These are phyloP conservation scores for Dasysyrphus albostriatus DNA, from an alignment of 2,888 invertebrate genomes.

Conservation along the genomic window DNA sequence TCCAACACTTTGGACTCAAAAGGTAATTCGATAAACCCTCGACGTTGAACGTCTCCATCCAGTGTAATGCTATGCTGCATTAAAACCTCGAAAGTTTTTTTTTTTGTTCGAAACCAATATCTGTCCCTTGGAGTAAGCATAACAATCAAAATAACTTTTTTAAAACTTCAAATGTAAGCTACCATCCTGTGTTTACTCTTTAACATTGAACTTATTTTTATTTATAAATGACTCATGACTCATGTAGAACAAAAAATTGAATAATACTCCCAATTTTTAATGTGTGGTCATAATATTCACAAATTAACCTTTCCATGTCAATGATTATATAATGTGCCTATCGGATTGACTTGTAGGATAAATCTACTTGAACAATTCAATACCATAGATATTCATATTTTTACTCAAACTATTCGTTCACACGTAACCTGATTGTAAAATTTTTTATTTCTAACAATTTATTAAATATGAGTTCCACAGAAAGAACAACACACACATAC, in stretches of 20 bases:
- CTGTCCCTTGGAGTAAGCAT: too few species aligned
- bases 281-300: conserved; percentile 12
- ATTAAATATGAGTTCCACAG: not conserved
- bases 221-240: conserved; percentile 8
- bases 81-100: too few species aligned
- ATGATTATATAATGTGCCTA: not conserved
- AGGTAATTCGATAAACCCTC: too few species aligned
- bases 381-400: not conserved
- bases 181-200: too few species aligned
- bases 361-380: not conserved
- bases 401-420: not conserved
- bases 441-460: not conserved
- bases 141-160: too few species aligned
- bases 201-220: conserved; percentile 59
- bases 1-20: too few species aligned
- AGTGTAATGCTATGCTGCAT: too few species aligned
- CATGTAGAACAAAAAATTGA: not conserved
- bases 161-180: not conserved
- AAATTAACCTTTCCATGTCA: conserved; percentile 1
- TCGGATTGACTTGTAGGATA: not conserved
- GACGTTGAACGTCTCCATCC: too few species aligned
- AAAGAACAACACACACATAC: not conserved
- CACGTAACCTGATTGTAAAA: conserved; percentile 11
- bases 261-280: conserved; percentile 3
- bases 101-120: too few species aligned